phyloP scores from a whole-genome alignment of 2,113 vertebrate genomes.

The Amblyopsis rosae region DNA sequence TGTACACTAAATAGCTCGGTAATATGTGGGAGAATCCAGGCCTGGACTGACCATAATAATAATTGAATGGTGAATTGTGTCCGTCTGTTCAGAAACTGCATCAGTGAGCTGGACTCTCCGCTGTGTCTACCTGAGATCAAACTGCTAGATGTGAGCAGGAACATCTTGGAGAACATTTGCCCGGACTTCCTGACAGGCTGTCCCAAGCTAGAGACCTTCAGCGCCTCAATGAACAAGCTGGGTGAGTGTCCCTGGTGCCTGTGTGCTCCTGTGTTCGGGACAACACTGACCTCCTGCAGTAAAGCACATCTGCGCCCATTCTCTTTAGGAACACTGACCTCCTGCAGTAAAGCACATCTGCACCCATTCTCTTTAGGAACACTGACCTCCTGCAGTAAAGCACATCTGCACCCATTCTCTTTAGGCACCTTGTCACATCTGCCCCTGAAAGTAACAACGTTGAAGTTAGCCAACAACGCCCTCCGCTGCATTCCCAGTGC shows the following conservation, averaged over 20 bases:
- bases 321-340: no score
- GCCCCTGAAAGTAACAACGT: constrained; percentile 81
- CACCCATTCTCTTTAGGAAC: no score
- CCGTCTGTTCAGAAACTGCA: constrained; percentile 80
- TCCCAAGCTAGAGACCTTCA: constrained; percentile 86
- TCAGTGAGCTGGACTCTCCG: constrained; percentile 74
- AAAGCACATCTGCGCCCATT: no score
- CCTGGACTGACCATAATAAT: not conserved
- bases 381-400: not conserved
- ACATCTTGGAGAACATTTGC: constrained; percentile 78
- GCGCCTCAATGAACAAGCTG: constrained; percentile 83
- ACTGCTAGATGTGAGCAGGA: constrained; percentile 89
- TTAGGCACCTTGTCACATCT: constrained; percentile 81
- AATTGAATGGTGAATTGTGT: not conserved
- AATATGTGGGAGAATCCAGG: no score
- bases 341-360: no score
- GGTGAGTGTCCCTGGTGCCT: constrained; percentile 71
- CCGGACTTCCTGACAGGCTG: constrained; percentile 81
- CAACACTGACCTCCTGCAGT: no score
- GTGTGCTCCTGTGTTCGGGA: no score
- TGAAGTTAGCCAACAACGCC: constrained; percentile 88
- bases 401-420: constrained; percentile 8
- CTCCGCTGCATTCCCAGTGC: constrained; percentile 81
- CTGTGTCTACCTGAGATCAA: constrained; percentile 83
- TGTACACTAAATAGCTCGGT: no score